Evolutionary conservation across 2,113 vertebrate genomes (phyloP).

Genomic region (Pteruthius melanotis): DNA sequence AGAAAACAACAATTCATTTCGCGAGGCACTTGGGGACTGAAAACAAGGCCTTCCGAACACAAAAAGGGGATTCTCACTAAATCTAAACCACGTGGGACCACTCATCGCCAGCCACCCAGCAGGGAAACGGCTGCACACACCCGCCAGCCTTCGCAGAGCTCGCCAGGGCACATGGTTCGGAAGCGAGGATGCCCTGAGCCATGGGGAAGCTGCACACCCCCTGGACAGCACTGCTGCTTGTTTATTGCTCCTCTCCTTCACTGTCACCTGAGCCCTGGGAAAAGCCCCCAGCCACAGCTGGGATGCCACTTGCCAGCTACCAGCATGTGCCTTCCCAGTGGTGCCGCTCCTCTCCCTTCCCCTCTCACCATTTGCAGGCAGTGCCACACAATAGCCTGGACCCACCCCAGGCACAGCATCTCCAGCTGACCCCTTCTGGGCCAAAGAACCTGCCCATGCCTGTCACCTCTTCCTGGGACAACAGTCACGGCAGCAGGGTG

Average conservation of each 20-base stretch:
- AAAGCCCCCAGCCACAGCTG: neutral
- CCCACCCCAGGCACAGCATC: neutral
- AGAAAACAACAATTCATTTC: neutral
- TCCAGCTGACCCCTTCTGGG: neutral
- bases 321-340: neutral
- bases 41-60: neutral
- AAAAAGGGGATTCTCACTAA: neutral
- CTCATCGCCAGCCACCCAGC: neutral
- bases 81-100: neutral
- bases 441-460: fast-evolving
- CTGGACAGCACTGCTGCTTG: fast-evolving
- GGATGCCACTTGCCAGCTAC: neutral
- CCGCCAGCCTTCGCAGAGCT: neutral
- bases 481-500: neutral
- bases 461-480: neutral
- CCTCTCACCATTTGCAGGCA: neutral
- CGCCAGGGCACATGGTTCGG: neutral
- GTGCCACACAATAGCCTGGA: neutral
- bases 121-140: neutral
- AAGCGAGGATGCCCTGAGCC: fast-evolving
- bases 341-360: neutral
- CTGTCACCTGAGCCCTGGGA: neutral
- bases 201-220: fast-evolving
- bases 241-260: neutral
- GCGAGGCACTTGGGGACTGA: neutral